phyloP scores from a whole-genome alignment of 2,888 invertebrate species.

The Eurytoma adleriae region DNA sequence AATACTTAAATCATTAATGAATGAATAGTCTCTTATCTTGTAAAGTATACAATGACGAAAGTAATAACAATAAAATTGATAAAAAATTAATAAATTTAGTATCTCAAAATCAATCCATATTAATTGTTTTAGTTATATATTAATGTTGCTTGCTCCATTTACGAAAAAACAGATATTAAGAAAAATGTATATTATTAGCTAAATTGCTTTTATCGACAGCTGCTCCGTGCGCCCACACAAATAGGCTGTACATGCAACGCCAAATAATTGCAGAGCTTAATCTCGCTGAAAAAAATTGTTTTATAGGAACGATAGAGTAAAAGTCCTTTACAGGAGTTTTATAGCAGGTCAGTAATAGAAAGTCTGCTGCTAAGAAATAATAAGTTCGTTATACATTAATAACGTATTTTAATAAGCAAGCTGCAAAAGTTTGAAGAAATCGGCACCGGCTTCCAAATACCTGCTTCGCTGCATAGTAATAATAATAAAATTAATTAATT shows the following conservation, averaged over 20 bases:
- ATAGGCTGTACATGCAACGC: slow-evolving; percentile 74
- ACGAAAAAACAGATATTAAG: slow-evolving; percentile 10
- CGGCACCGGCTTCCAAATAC: slow-evolving; percentile 73
- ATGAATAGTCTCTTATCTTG: background rate
- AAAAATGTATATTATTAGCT: slow-evolving; percentile 42
- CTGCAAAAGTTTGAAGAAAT: slow-evolving; percentile 66
- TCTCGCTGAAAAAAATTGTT: slow-evolving; percentile 73
- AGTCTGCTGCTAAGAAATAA: slow-evolving; percentile 58
- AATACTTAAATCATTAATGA: background rate
- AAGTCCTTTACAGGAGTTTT: slow-evolving; percentile 58
- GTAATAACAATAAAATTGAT: slow-evolving; percentile 11
- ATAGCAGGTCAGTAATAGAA: slow-evolving; percentile 63
- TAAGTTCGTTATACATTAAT: slow-evolving; percentile 62
- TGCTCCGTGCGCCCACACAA: slow-evolving; percentile 75
- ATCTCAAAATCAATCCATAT: background rate
- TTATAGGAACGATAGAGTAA: slow-evolving; percentile 60
- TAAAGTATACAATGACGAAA: background rate
- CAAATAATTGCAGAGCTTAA: slow-evolving; percentile 73
- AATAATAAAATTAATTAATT: slow-evolving; percentile 61
- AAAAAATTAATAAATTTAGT: background rate
- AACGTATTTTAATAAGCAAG: slow-evolving; percentile 68
- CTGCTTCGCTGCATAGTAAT: slow-evolving; percentile 64
- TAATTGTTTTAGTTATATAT: slow-evolving; percentile 29
- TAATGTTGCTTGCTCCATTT: slow-evolving; percentile 36
- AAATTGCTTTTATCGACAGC: slow-evolving; percentile 66